These are phyloP conservation scores for Pseudoips prasinana DNA, from an alignment of 2,888 invertebrate species.

Conservation along the genomic window DNA sequence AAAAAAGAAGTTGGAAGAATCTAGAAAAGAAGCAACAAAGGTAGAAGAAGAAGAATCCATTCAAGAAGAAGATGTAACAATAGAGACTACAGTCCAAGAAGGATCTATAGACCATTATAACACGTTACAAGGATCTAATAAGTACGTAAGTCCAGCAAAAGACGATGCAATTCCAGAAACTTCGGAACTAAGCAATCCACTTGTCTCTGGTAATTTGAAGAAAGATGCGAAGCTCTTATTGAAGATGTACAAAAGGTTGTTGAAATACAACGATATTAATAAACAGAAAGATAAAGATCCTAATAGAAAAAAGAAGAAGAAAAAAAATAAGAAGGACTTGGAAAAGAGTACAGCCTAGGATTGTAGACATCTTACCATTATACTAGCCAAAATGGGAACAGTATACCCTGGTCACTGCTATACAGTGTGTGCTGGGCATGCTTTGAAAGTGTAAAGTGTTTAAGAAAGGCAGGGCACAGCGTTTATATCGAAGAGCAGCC, in stretches of 20 bases:
- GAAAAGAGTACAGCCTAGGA: no score
- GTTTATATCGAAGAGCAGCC: no score
- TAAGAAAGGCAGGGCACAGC: no score
- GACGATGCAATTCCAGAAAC: neutral
- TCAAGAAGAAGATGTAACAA: conserved; percentile 26
- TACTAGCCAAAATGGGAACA: no score
- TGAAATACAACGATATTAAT: conserved; percentile 66
- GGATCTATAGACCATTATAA: conserved; percentile 83
- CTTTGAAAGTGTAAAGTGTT: no score
- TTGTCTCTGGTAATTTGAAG: conserved; percentile 45
- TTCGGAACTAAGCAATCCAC: no score
- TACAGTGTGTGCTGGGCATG: no score
- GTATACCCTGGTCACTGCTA: no score
- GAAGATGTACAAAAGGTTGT: conserved; percentile 71
- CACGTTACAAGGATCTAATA: conserved; percentile 58
- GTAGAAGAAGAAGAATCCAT: conserved; percentile 18
- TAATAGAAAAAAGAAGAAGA: conserved; percentile 57
- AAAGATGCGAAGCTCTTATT: conserved; percentile 71
- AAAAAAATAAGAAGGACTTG: conserved; percentile 25
- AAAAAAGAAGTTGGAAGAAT: conserved; percentile 57
- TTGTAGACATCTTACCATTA: no score
- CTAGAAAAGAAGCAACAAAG: conserved; percentile 4
- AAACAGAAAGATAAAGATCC: conserved; percentile 53
- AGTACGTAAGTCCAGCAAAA: conserved; percentile 57
- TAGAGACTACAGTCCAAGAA: conserved; percentile 42